Conservation (phyloP, 2,797 vertebrate species). For the Oceanodroma leucorhoa region DNA sequence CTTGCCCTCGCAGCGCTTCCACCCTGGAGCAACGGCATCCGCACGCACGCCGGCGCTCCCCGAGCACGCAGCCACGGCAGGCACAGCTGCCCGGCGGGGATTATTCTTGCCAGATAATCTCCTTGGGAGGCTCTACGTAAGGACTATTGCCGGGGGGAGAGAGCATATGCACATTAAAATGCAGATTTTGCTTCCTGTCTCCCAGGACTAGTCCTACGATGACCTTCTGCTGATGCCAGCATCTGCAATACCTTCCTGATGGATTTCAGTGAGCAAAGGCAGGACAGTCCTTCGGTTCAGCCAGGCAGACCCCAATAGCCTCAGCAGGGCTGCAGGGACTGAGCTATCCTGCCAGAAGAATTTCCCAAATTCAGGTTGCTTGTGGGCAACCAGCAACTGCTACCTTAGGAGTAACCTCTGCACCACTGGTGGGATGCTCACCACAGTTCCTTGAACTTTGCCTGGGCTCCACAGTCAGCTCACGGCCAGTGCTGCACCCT, state of each 20-base stretch:
- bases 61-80: accelerated
- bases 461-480: neutral
- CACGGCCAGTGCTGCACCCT: accelerated
- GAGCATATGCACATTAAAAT: slow-evolving; percentile 4
- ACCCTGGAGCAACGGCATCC: neutral
- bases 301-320: neutral
- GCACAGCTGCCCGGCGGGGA: neutral
- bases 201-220: neutral
- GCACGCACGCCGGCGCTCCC: accelerated
- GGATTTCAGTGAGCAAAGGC: neutral
- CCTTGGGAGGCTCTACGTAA: neutral
- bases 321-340: neutral
- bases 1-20: neutral
- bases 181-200: neutral
- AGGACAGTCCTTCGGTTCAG: neutral
- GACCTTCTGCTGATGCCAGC: neutral
- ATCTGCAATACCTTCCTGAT: neutral
- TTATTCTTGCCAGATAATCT: slow-evolving; percentile 47
- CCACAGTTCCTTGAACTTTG: neutral
- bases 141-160: neutral
- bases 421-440: neutral
- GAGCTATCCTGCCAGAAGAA: neutral
- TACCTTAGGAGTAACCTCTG: neutral
- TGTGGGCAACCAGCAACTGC: accelerated
- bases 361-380: neutral